Base-by-base conservation (phyloP, 2,797 vertebrate species). In the Calcarius lapponicus region DNA sequence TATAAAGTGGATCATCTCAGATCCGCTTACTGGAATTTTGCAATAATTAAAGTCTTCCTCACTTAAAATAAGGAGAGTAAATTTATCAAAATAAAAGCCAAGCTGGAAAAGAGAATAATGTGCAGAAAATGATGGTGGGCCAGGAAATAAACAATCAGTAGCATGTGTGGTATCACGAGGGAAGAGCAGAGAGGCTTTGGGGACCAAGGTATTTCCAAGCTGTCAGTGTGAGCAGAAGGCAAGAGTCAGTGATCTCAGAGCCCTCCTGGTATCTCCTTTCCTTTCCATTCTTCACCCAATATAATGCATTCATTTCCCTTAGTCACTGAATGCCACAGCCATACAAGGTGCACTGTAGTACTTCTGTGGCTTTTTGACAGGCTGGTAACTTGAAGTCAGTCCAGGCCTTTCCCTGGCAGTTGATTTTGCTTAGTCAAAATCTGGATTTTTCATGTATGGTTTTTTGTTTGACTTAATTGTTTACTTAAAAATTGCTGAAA, bases 361-460 rank as follows among this genome's bases (percentile, higher is more conserved):
- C 13, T 66, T 73, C 31, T 20, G 0, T 60, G 16, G 4, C 36
- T 83, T 60, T 48, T 71, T 69, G 18, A 40, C n/a, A 18, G 47
- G 38, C 29, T 40, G 29, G 53, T 28, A n/a, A 31, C 40, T 64
- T 0, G 0, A 36, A 28, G 17, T 51, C 11, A 56, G 36, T 25
- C 47, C 50, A 62, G 25, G 36, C 20, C 61, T 74, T 86, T 51
- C 43, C 8, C 4, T 51, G n/a, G 34, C 17, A 31, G 47, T 19
- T 64, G 32, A 43, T 72, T 70, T 60, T 60, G 11, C 24, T 81
- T 82, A 42, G 16, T 67, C 48, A 47, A 43, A 60, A 21, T 83
- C 38, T 70, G 36, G 8, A 45, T 66, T 88, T 78, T 81, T 89
- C 15, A 9, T 42, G 9, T 28, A 9, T 36, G 4, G 4, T 65